Evolutionary conservation across 2,888 invertebrate species (phyloP).

Genomic region (Phaedon cochleariae): DNA sequence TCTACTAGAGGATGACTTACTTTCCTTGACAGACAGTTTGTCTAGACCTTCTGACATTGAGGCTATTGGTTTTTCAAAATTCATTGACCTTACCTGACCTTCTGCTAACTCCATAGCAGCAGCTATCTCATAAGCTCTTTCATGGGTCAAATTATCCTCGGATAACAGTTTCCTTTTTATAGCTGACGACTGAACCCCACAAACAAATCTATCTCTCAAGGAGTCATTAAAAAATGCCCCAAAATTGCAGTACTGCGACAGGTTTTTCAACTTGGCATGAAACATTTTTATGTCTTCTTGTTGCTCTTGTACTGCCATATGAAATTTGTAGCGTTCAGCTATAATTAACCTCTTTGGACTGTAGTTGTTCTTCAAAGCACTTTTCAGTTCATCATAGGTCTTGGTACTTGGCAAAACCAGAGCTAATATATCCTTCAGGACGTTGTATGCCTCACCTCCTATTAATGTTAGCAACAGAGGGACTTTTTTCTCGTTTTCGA

Average conservation of each 20-base stretch:
- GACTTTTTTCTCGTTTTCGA: background rate
- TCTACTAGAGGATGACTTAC: conserved; percentile 2
- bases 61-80: background rate
- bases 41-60: background rate
- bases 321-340: background rate
- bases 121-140: conserved; percentile 6
- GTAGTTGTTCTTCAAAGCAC: no score
- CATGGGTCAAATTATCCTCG: conserved; percentile 17
- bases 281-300: background rate
- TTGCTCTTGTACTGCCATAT: background rate
- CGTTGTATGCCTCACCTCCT: conserved; percentile 1
- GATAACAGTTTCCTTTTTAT: no score
- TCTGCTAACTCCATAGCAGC: conserved; percentile 24
- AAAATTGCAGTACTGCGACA: no score
- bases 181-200: no score
- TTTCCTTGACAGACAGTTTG: background rate
- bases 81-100: conserved; percentile 11
- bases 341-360: background rate
- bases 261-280: no score
- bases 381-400: no score
- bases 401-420: no score
- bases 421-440: no score
- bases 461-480: background rate
- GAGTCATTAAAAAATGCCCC: no score
- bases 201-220: no score